Evolutionary conservation across 2,797 vertebrate genomes (phyloP).

Genomic region (Hafferia zeledoni): DNA sequence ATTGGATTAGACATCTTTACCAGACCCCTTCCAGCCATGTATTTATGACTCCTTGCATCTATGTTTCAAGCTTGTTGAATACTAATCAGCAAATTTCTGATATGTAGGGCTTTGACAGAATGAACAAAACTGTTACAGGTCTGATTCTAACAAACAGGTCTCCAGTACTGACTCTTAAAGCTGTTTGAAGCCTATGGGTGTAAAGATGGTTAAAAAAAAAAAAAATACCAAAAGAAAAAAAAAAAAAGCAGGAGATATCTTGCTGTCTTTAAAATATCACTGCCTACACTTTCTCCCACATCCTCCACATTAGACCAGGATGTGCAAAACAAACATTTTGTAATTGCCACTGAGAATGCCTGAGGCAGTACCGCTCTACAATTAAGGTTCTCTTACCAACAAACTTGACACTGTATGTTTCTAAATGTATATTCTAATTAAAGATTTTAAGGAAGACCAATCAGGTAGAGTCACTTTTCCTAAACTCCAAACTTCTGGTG

Average conservation of each 20-base stretch:
- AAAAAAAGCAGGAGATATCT: accelerated
- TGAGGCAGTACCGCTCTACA: background rate
- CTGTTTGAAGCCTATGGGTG: background rate
- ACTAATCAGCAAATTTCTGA: background rate
- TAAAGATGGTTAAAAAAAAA: background rate
- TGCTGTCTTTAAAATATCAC: background rate
- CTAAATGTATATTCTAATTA: slow-evolving; percentile 42
- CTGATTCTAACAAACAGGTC: background rate
- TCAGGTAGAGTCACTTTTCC: background rate
- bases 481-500: background rate
- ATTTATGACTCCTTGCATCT: background rate
- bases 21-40: background rate
- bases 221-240: background rate
- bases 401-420: background rate
- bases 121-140: background rate
- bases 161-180: background rate
- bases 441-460: background rate
- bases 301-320: background rate
- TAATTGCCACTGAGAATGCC: background rate
- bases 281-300: background rate
- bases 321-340: background rate
- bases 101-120: background rate
- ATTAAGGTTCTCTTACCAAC: background rate
- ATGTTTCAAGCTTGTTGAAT: background rate
- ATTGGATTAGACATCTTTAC: background rate